Percentiles rank a stretch among this genome's conserved stretches.
Evolutionary conservation across 2,797 vertebrate species (phyloP).

Genomic region (Acanthurus tractus): DNA sequence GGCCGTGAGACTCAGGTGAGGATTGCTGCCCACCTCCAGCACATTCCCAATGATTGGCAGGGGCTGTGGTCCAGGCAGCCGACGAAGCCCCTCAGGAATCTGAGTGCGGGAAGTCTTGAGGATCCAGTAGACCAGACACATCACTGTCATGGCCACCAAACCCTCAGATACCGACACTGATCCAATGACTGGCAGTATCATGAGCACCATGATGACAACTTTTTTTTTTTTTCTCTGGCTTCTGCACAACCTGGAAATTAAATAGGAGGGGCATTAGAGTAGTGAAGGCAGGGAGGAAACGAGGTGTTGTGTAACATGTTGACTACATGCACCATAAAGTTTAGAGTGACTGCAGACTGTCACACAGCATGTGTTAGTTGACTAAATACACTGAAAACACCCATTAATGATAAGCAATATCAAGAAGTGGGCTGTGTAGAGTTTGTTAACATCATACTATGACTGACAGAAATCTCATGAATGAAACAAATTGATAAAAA

Average conservation of each 20-base stretch:
- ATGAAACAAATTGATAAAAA: background rate
- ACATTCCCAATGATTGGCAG: slow-evolving; percentile 90
- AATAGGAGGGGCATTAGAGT: slow-evolving; percentile 63
- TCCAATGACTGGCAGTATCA: slow-evolving; percentile 81
- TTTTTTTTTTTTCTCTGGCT: slow-evolving; percentile 33
- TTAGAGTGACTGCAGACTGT: slow-evolving; percentile 17
- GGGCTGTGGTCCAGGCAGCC: slow-evolving; percentile 88
- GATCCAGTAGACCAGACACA: slow-evolving; percentile 85
- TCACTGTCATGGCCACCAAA: slow-evolving; percentile 76
- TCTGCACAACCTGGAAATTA: slow-evolving; percentile 72
- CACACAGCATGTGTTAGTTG: background rate
- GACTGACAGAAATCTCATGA: background rate
- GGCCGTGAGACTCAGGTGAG: slow-evolving; percentile 86
- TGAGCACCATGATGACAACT: slow-evolving; percentile 77
- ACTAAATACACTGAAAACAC: background rate
- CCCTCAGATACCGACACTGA: slow-evolving; percentile 82
- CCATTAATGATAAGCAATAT: slow-evolving; percentile 14
- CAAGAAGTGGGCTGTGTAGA: background rate
- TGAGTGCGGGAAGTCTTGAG: slow-evolving; percentile 69
- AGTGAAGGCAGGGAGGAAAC: slow-evolving; percentile 45
- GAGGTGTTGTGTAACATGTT: slow-evolving; percentile 65
- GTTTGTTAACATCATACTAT: background rate
- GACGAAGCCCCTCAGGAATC: slow-evolving; percentile 86
- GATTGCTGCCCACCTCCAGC: slow-evolving; percentile 85
- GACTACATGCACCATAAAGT: slow-evolving; percentile 38